phyloP scores from a whole-genome alignment of 2,797 vertebrate genomes.

The Hozukius guyotensis region DNA sequence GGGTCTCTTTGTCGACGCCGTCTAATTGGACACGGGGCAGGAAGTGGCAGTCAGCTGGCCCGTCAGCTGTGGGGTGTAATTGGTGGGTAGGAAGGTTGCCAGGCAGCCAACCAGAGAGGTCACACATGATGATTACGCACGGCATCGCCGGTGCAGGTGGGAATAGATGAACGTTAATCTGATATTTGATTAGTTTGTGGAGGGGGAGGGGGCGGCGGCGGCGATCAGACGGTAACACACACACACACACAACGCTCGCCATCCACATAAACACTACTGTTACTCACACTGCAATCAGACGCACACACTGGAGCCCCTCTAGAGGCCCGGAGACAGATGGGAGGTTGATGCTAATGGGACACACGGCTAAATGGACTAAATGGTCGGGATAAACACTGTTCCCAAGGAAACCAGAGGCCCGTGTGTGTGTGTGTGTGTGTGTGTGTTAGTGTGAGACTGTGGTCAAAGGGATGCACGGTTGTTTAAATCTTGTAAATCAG shows the following conservation, averaged over 20 bases:
- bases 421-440: background rate
- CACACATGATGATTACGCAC: constrained; percentile 36
- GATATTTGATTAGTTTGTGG: constrained; percentile 66
- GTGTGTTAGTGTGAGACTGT: background rate
- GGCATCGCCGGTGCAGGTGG: constrained; percentile 49
- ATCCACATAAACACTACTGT: background rate
- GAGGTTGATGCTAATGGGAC: constrained; percentile 72
- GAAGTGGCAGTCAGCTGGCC: constrained; percentile 60
- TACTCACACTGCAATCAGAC: background rate
- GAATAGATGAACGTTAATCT: constrained; percentile 62
- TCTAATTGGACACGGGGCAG: constrained; percentile 60
- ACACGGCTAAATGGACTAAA: constrained; percentile 69
- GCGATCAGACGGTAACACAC: constrained; percentile 2
- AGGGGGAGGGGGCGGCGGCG: background rate
- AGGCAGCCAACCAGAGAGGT: constrained; percentile 60
- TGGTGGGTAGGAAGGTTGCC: constrained; percentile 40
- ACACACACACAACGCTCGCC: background rate
- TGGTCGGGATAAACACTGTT: constrained; percentile 67
- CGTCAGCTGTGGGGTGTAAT: constrained; percentile 52
- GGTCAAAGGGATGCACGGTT: constrained; percentile 44
- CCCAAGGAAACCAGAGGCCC: constrained; percentile 55
- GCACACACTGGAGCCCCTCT: constrained; percentile 34
- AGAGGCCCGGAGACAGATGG: constrained; percentile 72
- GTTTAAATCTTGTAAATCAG: constrained; percentile 59
- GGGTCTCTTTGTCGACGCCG: background rate